phyloP scores from a whole-genome alignment of 2,888 invertebrate species.

The Ypsolopha scabrella region DNA sequence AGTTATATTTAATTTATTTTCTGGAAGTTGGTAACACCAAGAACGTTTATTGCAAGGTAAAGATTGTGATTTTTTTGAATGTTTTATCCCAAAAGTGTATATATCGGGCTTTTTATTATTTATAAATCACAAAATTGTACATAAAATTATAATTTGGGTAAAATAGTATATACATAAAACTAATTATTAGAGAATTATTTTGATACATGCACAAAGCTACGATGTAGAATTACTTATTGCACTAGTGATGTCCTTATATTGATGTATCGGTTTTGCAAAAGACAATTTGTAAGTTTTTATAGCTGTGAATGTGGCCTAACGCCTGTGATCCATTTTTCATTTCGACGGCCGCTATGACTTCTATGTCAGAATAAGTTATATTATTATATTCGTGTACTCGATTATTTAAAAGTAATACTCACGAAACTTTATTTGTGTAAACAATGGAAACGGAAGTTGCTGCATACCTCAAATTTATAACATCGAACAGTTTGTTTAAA shows the following conservation, averaged over 20 bases:
- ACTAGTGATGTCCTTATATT: neutral
- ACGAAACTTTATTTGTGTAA: too few relatives aligned
- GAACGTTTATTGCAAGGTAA: neutral
- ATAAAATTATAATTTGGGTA: slow-evolving; percentile 6
- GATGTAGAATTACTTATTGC: slow-evolving; percentile 1
- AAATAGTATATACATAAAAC: slow-evolving; percentile 13
- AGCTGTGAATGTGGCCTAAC: neutral
- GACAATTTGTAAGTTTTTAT: neutral
- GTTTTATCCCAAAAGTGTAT: neutral
- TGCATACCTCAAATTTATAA: too few relatives aligned
- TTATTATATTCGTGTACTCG: too few relatives aligned
- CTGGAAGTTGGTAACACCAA: neutral
- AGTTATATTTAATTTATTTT: neutral
- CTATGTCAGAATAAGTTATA: too few relatives aligned
- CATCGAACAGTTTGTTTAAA: too few relatives aligned
- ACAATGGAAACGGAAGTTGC: too few relatives aligned
- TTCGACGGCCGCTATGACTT: too few relatives aligned
- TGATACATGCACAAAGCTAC: neutral
- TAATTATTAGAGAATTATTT: slow-evolving; percentile 11
- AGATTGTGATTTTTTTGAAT: neutral
- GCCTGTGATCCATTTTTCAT: neutral
- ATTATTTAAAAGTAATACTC: too few relatives aligned
- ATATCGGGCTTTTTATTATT: neutral
- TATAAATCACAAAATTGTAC: neutral
- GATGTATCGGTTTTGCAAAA: slow-evolving; percentile 2